Base-by-base conservation (phyloP, 2,113 vertebrate genomes). In the Orycteropus afer region DNA sequence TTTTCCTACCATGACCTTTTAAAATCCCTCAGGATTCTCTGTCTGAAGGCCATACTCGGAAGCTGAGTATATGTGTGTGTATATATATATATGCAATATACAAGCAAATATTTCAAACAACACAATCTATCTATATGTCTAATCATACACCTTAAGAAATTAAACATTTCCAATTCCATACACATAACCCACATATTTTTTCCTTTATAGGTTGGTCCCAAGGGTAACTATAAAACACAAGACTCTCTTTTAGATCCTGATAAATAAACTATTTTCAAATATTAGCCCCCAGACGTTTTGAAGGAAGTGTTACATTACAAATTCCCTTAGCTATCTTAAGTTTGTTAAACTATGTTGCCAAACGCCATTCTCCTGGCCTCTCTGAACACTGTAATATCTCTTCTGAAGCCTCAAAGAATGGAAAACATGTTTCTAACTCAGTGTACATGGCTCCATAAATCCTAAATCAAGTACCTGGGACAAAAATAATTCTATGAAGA, bases 211-310 rank as follows among this genome's bases (percentile, higher is more conserved):
- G 22, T 13, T 55, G 78, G 25, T 81, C 55, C 61, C 51, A 82
- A 49, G n/a, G 7, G 17, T 57, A 65, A 77, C 10, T 47, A 82
- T 53, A 61, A 73, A 77, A 53, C 55, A 40, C 47, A 87, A 29
- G 51, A 53, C 49, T 32, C 67, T 81, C 63, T 61, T 47, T 51
- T 49, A 29, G 76, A 80, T 14, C 14, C 51, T 78, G n/a, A 34
- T 61, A 77, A 86, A 79, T 82, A 71, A 96, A 82, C 37, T 20
- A 73, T 25, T 51, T 80, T 71, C 57, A 93, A 92, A 79, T 49
- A 89, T 40, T 45, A 80, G 91, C 82, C 22, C 32, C 84, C 47
- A 82, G 86, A 77, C 9, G 25, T 78, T 80, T 51, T 34, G 34
- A 91, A 95, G 25, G 40, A 49, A 81, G 47, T 65, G 42, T 73